Percentiles rank a stretch among this genome's conserved stretches.
phyloP scores from a whole-genome alignment of 2,797 vertebrate genomes.

The Cyprinella venusta region DNA sequence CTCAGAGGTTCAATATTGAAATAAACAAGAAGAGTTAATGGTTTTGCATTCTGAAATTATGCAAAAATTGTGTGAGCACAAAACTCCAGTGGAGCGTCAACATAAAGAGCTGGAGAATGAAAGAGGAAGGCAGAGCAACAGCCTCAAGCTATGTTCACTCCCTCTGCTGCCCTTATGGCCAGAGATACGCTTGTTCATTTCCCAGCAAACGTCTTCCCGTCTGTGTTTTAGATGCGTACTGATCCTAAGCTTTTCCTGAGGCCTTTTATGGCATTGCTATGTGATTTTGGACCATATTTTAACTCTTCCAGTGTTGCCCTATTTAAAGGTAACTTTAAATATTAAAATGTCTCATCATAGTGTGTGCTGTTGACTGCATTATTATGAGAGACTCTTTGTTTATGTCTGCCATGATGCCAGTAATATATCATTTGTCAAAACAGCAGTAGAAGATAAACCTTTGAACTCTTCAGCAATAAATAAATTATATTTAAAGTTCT shows the following conservation, averaged over 20 bases:
- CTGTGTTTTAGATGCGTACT: constrained; percentile 20
- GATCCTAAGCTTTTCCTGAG: background rate
- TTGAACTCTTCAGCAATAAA: constrained; percentile 25
- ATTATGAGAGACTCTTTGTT: constrained; percentile 1
- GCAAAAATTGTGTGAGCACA: constrained; percentile 2
- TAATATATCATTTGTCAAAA: constrained; percentile 19
- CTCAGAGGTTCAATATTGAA: constrained; percentile 7
- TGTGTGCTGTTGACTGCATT: background rate
- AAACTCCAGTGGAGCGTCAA: constrained; percentile 18
- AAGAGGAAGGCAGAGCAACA: constrained; percentile 1
- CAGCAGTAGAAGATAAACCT: background rate
- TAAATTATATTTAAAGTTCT: constrained; percentile 59
- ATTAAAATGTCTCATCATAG: background rate
- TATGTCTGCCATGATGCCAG: background rate
- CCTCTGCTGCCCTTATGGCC: constrained; percentile 65
- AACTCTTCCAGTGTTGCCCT: background rate
- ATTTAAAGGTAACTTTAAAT: background rate
- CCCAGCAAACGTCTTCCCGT: constrained; percentile 46
- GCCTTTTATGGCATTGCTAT: background rate
- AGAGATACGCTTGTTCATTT: constrained; percentile 50
- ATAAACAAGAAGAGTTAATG: constrained; percentile 27
- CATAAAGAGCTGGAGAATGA: background rate
- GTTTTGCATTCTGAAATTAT: background rate
- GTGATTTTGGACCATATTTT: background rate
- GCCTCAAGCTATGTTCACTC: constrained; percentile 29